Evolutionary conservation across 2,888 invertebrate genomes (phyloP), one percentile per base, ranked within the genome.

Genomic region (Pollenia griseotomentosa): DNA sequence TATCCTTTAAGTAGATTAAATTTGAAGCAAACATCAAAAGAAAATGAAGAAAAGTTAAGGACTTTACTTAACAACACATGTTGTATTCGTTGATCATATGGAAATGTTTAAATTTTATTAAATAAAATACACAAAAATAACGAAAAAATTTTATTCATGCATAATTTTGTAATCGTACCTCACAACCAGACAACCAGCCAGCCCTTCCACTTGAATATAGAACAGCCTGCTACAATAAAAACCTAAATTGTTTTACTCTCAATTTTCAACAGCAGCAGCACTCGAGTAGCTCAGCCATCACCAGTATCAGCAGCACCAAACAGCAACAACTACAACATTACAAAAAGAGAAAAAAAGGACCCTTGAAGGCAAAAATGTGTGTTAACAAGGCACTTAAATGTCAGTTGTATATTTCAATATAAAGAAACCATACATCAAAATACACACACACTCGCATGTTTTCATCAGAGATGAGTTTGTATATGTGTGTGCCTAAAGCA

Each of bases 381-480:
- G 86, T 87, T 87, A 87, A 87, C 86, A 83, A 83, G 83, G 65
- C 83, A 80, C 80, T 87, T 83, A 77, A 77, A 81, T 77, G 83
- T 86, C 83, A 83, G 79, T 75, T 86, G 63, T 83, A 9, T 57
- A 80, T 82, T 74, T 68, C 44, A 59, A 66, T 81, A 74, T 63
- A 63, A 59, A 51, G 33, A 19, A 65, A 33, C 33, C 68, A 77
- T 83, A 40, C 70, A 75, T 75, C 48, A 71, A 65, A 78, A 46
- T 71, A 65, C 5, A 51, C 2, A 57, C n/a, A 57, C 40, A 10
- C 40, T 23, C 9, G 53, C 19, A 61, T 14, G 14, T 16, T n/a
- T 46, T 14, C 40, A 40, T 33, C 0, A 33, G 33, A 33, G 33
- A 33, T 61, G 12, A 4, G 3, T 6, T 14, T 70, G 53, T 16